phyloP scores from a whole-genome alignment of 2,888 invertebrate genomes.

The Ophion costatus region DNA sequence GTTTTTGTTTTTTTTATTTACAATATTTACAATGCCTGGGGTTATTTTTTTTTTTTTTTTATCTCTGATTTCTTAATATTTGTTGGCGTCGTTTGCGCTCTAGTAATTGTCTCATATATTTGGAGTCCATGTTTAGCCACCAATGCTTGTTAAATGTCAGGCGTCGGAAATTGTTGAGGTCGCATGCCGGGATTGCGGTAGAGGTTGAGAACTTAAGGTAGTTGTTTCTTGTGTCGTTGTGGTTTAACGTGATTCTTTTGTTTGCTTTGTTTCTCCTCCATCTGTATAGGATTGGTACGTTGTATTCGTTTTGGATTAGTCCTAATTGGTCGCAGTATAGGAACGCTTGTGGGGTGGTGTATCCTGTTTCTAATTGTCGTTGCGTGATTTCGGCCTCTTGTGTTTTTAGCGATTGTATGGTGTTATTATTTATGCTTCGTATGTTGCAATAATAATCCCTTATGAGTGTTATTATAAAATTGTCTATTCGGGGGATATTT shows the following conservation, averaged over 20 bases:
- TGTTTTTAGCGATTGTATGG: background rate
- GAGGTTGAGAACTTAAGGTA: background rate
- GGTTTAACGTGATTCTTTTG: background rate
- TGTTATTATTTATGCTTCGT: background rate
- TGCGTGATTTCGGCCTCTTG: background rate
- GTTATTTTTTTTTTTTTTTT: too few relatives aligned
- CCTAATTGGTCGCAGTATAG: conserved; percentile 4
- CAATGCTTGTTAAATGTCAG: conserved; percentile 20
- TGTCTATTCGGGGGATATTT: conserved; percentile 23
- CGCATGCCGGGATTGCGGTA: background rate
- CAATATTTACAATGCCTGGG: too few relatives aligned
- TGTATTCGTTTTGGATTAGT: conserved; percentile 23
- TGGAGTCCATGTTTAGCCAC: conserved; percentile 13
- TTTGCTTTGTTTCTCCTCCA: conserved; percentile 36
- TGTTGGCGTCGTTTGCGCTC: background rate
- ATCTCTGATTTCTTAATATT: too few relatives aligned
- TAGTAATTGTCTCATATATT: background rate
- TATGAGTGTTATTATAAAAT: background rate
- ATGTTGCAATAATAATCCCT: conserved; percentile 19
- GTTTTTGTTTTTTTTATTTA: too few relatives aligned
- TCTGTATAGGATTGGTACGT: conserved; percentile 38
- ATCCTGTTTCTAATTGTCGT: background rate
- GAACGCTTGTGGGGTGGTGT: conserved; percentile 33
- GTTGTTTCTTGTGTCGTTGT: background rate
- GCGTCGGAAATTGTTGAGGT: conserved; percentile 7